phyloP scores from a whole-genome alignment of 2,888 invertebrate species.

The Napeogenes inachia region DNA sequence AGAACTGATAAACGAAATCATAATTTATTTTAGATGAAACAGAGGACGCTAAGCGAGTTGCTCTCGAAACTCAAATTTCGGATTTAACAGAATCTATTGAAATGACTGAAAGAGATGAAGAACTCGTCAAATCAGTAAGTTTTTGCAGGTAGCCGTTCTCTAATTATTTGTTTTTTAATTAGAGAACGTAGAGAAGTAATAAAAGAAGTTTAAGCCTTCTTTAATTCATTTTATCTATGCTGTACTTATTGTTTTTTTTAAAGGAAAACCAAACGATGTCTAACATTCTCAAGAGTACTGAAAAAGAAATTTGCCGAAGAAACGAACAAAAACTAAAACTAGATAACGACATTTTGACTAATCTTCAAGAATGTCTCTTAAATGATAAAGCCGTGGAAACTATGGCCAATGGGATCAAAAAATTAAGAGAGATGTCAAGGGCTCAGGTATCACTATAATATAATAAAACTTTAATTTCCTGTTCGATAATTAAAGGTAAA shows the following conservation, averaged over 20 bases:
- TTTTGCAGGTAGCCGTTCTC: neutral
- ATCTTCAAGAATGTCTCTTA: conserved; percentile 82
- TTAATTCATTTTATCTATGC: too few species aligned
- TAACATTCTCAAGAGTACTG: conserved; percentile 55
- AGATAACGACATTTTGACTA: conserved; percentile 80
- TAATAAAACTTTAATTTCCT: too few species aligned
- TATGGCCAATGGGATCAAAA: conserved; percentile 70
- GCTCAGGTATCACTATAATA: conserved; percentile 56
- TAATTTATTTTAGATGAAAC: conserved; percentile 57
- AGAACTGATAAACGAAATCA: too few species aligned
- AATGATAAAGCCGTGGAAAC: conserved; percentile 82
- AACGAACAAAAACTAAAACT: conserved; percentile 72
- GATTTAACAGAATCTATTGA: conserved; percentile 77
- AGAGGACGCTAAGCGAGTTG: conserved; percentile 71
- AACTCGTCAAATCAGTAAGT: conserved; percentile 63
- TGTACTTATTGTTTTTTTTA: neutral
- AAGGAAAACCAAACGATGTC: conserved; percentile 72
- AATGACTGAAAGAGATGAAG: conserved; percentile 79
- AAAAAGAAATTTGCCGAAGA: conserved; percentile 69
- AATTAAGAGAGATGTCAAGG: conserved; percentile 68
- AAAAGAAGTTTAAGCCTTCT: neutral
- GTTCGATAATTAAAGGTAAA: too few species aligned
- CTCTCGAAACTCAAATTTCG: conserved; percentile 73
- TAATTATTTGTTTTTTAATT: neutral
- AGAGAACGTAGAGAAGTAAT: neutral